Percentiles rank a stretch among this genome's conserved stretches.
These are phyloP conservation scores for Tetramorium alpestre DNA, from an alignment of 1,140 invertebrate genomes.

Conservation along the genomic window DNA sequence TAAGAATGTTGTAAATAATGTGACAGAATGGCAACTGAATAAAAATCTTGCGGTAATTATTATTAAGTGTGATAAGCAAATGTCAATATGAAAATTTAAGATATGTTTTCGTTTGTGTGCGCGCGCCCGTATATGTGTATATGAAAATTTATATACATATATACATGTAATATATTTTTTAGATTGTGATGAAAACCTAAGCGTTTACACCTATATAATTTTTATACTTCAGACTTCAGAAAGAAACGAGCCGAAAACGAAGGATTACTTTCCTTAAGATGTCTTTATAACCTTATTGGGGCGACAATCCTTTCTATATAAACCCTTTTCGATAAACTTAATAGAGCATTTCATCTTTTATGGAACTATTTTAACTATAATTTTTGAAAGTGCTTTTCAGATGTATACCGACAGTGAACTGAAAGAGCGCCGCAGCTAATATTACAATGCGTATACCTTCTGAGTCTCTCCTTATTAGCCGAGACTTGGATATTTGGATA, in stretches of 20 bases:
- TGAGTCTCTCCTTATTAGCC: conserved; percentile 75
- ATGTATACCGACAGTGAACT: not conserved
- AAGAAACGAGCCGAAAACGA: not conserved
- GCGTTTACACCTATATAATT: too few species aligned
- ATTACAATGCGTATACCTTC: conserved; percentile 48
- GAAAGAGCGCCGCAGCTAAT: conserved; percentile 55
- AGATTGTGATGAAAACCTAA: too few species aligned
- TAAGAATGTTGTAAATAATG: not conserved
- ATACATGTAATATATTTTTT: too few species aligned
- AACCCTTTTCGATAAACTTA: conserved; percentile 76
- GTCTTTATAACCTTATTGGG: conserved; percentile 62
- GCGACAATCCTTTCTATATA: conserved; percentile 80
- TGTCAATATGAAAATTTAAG: not conserved
- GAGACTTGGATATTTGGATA: conserved; percentile 82
- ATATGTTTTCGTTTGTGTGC: not conserved
- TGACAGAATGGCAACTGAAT: not conserved
- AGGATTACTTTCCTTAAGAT: not conserved
- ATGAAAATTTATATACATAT: not conserved
- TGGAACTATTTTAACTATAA: not conserved
- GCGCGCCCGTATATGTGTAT: too few species aligned
- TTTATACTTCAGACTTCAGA: not conserved
- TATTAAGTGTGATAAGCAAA: not conserved
- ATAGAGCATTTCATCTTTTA: conserved; percentile 68
- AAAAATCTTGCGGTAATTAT: not conserved
- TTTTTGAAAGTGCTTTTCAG: not conserved